Evolutionary conservation across 2,113 vertebrate genomes (phyloP), one percentile per base, ranked within the genome.

Genomic region (Melanerpes formicivorus): DNA sequence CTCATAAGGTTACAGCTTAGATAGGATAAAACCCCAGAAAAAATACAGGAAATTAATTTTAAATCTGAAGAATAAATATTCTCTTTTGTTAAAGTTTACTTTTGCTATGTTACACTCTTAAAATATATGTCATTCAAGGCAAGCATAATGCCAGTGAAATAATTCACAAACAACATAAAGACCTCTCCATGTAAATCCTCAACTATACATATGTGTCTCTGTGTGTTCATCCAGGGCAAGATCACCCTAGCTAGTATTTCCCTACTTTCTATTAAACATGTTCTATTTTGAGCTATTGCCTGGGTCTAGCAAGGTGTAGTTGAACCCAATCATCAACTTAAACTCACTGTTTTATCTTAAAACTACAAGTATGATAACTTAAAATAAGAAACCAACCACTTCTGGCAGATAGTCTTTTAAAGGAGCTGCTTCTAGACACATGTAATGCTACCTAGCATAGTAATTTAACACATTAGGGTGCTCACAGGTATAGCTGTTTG

Each of bases 21-120:
- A 96, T 94, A 97, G 96, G 93, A 93, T 95, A 94, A 95, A 92
- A 95, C 29, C 37, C 10, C 73, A 73, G 94, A 96, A 95, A 95
- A 96, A 98, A 96, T 96, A 97, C 97, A 98, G 97, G 97, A 98
- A 98, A 98, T 98, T 98, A 98, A 97, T 98, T 98, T 98, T 97
- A 97, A 98, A 98, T 96, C 96, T 95, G 87, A 97, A 97, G 96
- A 98, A 97, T 96, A 97, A 97, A 98, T 96, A 97, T 96, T 75
- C 81, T 83, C 90, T 59, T 97, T 97, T 96, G 95, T 92, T 93
- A 66, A 60, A 96, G 94, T 97, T 97, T 97, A 96, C 96, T 97
- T 97, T 96, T 83, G 76, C 93, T 96, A 80, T 83, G 87, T 95
- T 96, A 95, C 16, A 46, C 54, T 94, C 96, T 95, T 92, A 96